phyloP scores from a whole-genome alignment of 2,113 vertebrate genomes.

The Siniperca knerii region DNA sequence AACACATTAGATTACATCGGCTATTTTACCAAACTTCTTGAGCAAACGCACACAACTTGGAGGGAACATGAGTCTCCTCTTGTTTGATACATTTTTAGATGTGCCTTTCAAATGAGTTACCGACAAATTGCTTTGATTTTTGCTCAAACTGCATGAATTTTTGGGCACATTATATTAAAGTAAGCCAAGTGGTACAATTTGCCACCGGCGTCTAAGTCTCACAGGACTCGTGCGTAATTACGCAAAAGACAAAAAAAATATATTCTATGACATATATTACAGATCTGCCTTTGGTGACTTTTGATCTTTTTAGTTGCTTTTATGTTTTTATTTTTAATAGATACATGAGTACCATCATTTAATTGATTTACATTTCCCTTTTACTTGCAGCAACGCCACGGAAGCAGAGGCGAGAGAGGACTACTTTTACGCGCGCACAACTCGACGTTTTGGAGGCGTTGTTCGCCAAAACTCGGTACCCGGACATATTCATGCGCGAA shows the following conservation, averaged over 20 bases:
- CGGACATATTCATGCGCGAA: constrained; percentile 99
- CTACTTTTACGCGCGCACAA: constrained; percentile 97
- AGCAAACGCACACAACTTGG: neutral
- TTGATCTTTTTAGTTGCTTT: constrained; percentile 4
- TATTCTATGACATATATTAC: neutral
- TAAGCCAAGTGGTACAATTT: constrained; percentile 25
- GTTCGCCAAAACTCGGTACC: constrained; percentile 98
- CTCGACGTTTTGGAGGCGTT: constrained; percentile 96
- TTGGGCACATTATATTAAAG: constrained; percentile 21
- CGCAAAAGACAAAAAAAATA: constrained; percentile 9
- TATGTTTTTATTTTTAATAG: neutral
- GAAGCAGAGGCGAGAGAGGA: constrained; percentile 96
- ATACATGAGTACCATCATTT: neutral
- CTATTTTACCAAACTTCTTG: neutral
- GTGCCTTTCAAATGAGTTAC: neutral
- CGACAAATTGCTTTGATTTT: constrained; percentile 8
- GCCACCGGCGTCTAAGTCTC: constrained; percentile 1
- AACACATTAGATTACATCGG: neutral
- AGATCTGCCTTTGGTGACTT: constrained; percentile 13
- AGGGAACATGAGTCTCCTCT: neutral
- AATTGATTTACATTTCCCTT: constrained; percentile 11
- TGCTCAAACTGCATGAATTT: neutral
- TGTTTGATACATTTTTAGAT: neutral
- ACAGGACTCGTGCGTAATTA: constrained; percentile 53
- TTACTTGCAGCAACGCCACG: constrained; percentile 92